These are phyloP conservation scores for Calidris pygmaea DNA, from an alignment of 2,113 vertebrate species.

Conservation along the genomic window DNA sequence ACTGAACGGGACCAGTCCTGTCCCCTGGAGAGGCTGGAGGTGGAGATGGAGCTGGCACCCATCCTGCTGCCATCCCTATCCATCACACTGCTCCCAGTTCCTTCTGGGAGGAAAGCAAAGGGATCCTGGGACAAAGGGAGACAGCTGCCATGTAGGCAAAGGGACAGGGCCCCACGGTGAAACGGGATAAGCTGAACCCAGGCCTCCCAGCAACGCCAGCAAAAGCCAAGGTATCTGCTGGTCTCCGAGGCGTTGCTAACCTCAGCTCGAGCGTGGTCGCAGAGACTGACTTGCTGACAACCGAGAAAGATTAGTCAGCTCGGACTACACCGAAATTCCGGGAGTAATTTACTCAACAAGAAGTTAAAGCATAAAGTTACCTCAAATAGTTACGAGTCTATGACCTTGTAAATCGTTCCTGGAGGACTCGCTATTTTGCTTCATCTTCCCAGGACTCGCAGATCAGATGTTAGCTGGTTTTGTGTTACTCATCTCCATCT, in stretches of 20 bases:
- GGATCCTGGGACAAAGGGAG: accelerated
- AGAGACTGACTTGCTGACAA: not conserved
- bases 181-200: not conserved
- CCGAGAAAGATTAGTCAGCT: not conserved
- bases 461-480: not conserved
- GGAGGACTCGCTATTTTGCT: not conserved
- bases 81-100: not conserved
- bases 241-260: not conserved
- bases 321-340: not conserved
- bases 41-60: not conserved
- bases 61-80: not conserved
- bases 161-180: not conserved
- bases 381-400: not conserved
- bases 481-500: conserved; percentile 10
- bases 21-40: not conserved
- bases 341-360: not conserved
- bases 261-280: not conserved
- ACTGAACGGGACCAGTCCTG: accelerated
- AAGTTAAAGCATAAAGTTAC: conserved; percentile 10
- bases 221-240: not conserved
- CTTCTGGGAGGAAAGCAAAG: not conserved
- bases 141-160: not conserved
- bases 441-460: not conserved
- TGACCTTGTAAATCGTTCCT: conserved; percentile 11
- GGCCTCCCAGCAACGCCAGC: not conserved